Percentiles rank a stretch among this genome's conserved stretches.
These are phyloP conservation scores for Ridgeia piscesae DNA, from an alignment of 1,140 invertebrate genomes.

Conservation along the genomic window DNA sequence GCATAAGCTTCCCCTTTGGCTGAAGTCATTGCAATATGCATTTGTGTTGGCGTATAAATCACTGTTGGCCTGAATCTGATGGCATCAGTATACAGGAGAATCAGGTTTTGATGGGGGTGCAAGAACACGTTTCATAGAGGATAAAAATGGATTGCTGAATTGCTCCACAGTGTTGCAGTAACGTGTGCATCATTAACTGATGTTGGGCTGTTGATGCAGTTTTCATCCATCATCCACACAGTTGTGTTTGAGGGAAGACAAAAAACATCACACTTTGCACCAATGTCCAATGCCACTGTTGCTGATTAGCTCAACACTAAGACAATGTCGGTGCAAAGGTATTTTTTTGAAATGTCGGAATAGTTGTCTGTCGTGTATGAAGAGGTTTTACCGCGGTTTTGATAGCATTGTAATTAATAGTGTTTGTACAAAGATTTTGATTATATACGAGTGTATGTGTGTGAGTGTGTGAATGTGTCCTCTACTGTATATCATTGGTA, in stretches of 20 bases:
- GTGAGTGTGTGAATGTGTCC: background rate
- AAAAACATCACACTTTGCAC: background rate
- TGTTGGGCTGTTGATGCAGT: too few species aligned
- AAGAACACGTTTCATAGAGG: too few species aligned
- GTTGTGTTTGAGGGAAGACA: background rate
- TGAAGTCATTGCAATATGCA: background rate
- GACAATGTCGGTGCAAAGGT: background rate
- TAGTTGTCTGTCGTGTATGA: background rate
- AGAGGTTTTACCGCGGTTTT: background rate
- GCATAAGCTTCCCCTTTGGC: background rate
- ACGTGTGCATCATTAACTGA: background rate
- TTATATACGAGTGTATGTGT: background rate
- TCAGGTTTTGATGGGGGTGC: too few species aligned
- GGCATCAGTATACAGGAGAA: background rate
- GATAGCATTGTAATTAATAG: slow-evolving; percentile 6
- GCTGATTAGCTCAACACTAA: background rate
- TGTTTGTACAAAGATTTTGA: slow-evolving; percentile 1
- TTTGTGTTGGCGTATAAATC: background rate
- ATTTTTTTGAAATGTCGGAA: background rate
- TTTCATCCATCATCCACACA: too few species aligned
- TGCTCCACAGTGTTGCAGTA: background rate
- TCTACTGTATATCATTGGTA: background rate
- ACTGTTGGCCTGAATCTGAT: background rate
- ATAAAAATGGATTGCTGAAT: background rate
- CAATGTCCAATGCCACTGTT: background rate